Evolutionary conservation across 92 coral and sea anemone species (phyloP), one percentile per base, ranked within the genome.

Genomic region (Heteractis magnifica): DNA sequence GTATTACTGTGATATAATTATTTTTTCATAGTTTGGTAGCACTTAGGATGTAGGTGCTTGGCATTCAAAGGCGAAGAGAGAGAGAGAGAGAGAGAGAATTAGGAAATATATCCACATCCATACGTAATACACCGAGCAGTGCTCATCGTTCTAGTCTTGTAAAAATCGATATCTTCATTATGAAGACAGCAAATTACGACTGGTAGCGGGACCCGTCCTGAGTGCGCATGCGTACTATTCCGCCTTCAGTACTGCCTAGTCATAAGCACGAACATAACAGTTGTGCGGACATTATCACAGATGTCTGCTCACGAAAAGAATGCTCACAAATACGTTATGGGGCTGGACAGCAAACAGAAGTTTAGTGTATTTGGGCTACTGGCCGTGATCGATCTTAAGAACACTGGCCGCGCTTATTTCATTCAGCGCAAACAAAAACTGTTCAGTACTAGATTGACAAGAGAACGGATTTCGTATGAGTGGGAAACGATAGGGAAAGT

Each of bases 101-200:
- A 53, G 9, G 58, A 53, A 53, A 12, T 53, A 68, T 68, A 20
- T 21, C 5, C 49, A 68, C 15, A 68, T 26, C 49, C 73, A 68
- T 68, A 26, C 49, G 73, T 26, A 4, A n/a, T 26, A 68, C 23
- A n/a, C 11, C 73, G 48, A 68, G 73, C 73, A 68, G 73, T 68
- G 73, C 73, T 68, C 73, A 68, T 68, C 73, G 50, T 68, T 11
- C 73, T 23, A n/a, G 73, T 11, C 73, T 20, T 68, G 73, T 68
- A 5, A n/a, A 10, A 68, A 68, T 53, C 13, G 58, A 53, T 53
- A 53, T 53, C 0, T 68, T 68, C 15, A 68, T 26, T 10, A 65
- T 9, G 56, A 65, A 65, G 49, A 4, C 70, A 19, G 70, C 6
- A n/a, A 62, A 8, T 59, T 8, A 59, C 18, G n/a, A 20, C 72